Evolutionary conservation across 2,113 vertebrate species (phyloP).

Genomic region (Datnioides undecimradiatus): DNA sequence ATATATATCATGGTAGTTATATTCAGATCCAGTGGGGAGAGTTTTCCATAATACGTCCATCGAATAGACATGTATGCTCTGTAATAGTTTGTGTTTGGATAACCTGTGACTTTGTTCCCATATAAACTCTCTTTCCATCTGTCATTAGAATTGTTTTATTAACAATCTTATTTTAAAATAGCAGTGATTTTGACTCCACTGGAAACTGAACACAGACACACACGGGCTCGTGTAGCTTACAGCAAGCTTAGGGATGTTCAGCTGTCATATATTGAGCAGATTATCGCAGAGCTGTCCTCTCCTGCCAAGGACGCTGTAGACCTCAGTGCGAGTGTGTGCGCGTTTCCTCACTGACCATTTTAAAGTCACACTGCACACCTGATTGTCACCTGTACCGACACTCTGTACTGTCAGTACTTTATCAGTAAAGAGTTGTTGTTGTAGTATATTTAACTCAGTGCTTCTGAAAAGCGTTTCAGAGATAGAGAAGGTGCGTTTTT

Average conservation of each 20-base stretch:
- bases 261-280: slow-evolving; percentile 62
- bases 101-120: too few relatives aligned
- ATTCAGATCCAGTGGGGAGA: not conserved
- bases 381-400: too few relatives aligned
- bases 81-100: too few relatives aligned
- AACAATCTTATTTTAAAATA: not conserved
- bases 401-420: not conserved
- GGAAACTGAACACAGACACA: not conserved
- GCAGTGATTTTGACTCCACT: not conserved
- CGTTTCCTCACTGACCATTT: not conserved
- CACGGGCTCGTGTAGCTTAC: not conserved
- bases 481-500: not conserved
- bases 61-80: not conserved
- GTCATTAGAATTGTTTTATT: too few relatives aligned
- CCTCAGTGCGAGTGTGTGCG: not conserved
- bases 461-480: not conserved
- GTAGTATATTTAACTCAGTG: not conserved
- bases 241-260: slow-evolving; percentile 53
- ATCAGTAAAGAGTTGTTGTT: not conserved
- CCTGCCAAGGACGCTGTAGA: slow-evolving; percentile 36
- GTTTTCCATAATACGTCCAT: not conserved
- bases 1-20: not conserved
- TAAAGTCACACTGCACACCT: not conserved
- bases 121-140: not conserved
- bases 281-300: slow-evolving; percentile 55